Conservation (phyloP, 2,113 vertebrate species). For the Nesospiza acunhae region DNA sequence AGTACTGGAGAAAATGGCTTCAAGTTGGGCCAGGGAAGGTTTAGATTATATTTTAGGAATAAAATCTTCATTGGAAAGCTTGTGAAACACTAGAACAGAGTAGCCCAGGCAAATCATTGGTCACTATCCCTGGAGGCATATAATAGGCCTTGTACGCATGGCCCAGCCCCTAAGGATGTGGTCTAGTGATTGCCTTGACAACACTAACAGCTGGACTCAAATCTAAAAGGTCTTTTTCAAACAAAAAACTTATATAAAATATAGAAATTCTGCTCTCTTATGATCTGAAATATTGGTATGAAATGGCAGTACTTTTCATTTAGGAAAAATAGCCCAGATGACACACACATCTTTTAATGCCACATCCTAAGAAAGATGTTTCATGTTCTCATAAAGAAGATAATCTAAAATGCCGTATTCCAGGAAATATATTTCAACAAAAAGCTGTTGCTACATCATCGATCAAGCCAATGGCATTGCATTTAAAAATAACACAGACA, state of each 20-base stretch:
- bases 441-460: neutral
- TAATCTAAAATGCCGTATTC: neutral
- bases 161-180: neutral
- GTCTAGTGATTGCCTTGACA: neutral
- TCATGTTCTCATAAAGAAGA: neutral
- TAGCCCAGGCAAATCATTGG: neutral
- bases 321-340: neutral
- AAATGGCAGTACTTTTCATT: neutral
- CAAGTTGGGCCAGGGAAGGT: neutral
- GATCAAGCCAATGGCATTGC: neutral
- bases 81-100: neutral
- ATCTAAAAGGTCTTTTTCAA: neutral
- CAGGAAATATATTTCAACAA: neutral
- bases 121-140: neutral
- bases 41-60: neutral
- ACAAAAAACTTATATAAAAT: neutral
- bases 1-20: neutral
- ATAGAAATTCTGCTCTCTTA: neutral
- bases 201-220: neutral
- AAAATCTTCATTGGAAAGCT: neutral
- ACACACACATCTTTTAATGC: neutral
- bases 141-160: neutral
- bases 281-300: neutral
- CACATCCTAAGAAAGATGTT: neutral
- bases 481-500: neutral